Base-by-base conservation (phyloP, 2,888 invertebrate species). In the Drosophila parthenogenetica region DNA sequence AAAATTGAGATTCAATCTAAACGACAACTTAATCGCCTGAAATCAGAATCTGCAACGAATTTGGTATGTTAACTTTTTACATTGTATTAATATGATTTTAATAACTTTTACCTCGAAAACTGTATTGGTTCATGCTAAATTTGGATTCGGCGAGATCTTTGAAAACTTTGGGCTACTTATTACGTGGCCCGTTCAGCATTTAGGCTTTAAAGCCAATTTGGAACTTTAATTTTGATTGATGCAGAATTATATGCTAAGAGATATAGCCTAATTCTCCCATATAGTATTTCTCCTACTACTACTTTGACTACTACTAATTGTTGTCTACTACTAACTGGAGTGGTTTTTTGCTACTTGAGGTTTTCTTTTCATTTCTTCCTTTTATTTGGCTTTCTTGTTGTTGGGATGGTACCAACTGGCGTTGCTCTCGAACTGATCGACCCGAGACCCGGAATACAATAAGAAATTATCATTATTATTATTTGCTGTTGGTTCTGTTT, bases 381-480 rank as follows among this genome's bases (percentile, higher is more conserved):
- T 35, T 32, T 32, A 1, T 32, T 32, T 5, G 11, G 32, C 11
- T 32, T 7, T 13, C 13, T 53, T 64, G 35, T 29, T 16, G 25
- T 68, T 42, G 45, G 40, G 39, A 22, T 39, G 14, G 25, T 49
- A 51, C 79, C 79, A 80, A 81, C 79, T 76, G 81, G 69, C 75
- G 54, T 50, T 29, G 43, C 35, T 53, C 58, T 45, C 61, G 69
- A 48, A 61, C 54, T 59, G 75, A 55, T 43, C 54, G 54, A 49
- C 14, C 49, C 4, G 48, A 58, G 68, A 43, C 58, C 35, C 54
- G 25, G 63, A 71, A 43, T 71, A 84, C 85, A 84, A 87, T 84
- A 84, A 73, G 79, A 82, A 83, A 85, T 87, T 79, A 87, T 83
- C 80, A 77, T 85, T 87, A 81, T 83, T 81, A 77, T 84, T 84